These are phyloP conservation scores for Istiophorus platypterus DNA, from an alignment of 2,113 vertebrate species.

Conservation along the genomic window DNA sequence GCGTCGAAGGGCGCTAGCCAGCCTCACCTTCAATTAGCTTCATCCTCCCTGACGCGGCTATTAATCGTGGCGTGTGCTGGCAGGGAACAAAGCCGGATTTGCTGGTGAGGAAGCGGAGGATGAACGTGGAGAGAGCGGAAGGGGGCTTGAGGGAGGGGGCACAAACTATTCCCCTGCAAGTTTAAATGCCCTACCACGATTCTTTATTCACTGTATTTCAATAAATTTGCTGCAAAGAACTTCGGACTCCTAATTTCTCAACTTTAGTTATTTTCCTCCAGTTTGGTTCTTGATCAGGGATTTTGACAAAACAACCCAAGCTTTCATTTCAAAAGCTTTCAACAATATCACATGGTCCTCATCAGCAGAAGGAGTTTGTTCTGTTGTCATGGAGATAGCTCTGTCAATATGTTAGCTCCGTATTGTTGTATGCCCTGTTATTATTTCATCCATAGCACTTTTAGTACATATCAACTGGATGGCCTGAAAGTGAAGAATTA, in stretches of 20 bases:
- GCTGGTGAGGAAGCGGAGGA: constrained; percentile 56
- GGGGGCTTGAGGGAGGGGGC: constrained; percentile 26
- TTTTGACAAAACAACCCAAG: too few relatives aligned
- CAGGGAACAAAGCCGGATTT: constrained; percentile 82
- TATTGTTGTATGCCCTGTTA: too few relatives aligned
- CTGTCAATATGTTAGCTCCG: too few relatives aligned
- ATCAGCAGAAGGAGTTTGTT: too few relatives aligned
- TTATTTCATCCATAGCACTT: too few relatives aligned
- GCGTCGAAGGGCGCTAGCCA: constrained; percentile 38
- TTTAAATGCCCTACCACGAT: constrained; percentile 13
- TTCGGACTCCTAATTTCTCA: background rate
- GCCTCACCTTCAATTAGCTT: constrained; percentile 79
- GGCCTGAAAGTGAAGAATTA: too few relatives aligned
- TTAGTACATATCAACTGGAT: too few relatives aligned
- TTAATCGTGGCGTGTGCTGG: constrained; percentile 72
- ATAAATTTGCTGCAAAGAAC: background rate
- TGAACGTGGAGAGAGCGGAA: constrained; percentile 51
- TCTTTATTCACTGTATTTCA: background rate
- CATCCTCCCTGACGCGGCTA: constrained; percentile 78
- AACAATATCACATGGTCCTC: too few relatives aligned
- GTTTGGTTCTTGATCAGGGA: too few relatives aligned
- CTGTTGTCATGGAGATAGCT: too few relatives aligned
- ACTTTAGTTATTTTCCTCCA: background rate
- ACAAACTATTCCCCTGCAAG: constrained; percentile 1
- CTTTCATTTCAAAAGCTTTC: too few relatives aligned